These are phyloP conservation scores for Elysia crispata DNA, from an alignment of 2,888 invertebrate genomes.

Conservation along the genomic window DNA sequence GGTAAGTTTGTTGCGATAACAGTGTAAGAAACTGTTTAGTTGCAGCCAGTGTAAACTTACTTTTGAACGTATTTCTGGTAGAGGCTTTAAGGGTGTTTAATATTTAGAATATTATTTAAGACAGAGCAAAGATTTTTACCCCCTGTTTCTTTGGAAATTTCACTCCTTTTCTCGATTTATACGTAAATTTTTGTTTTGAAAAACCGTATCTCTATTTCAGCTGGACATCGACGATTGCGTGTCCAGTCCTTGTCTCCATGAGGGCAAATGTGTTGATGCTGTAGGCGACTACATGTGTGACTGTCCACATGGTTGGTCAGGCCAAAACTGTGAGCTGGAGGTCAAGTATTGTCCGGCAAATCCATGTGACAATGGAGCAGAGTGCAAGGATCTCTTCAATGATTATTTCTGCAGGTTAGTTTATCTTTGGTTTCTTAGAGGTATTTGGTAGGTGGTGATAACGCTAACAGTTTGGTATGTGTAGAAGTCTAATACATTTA, in stretches of 20 bases:
- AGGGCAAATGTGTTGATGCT: constrained; percentile 53
- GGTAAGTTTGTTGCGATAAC: constrained; percentile 21
- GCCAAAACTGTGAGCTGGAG: constrained; percentile 56
- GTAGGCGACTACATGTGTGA: constrained; percentile 57
- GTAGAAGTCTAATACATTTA: too few relatives aligned
- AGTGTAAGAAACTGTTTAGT: too few relatives aligned
- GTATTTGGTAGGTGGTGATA: too few relatives aligned
- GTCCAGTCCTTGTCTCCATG: constrained; percentile 50
- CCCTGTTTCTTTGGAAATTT: too few relatives aligned
- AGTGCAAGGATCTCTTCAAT: constrained; percentile 55
- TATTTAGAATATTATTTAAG: too few relatives aligned
- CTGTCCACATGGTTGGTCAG: constrained; percentile 63
- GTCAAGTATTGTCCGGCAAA: constrained; percentile 36
- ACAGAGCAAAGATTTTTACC: too few relatives aligned
- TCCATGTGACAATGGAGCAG: constrained; percentile 46
- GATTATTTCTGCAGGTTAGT: constrained; percentile 66
- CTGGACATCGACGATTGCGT: constrained; percentile 53
- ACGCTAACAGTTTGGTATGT: too few relatives aligned
- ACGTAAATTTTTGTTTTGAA: too few relatives aligned
- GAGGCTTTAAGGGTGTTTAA: too few relatives aligned
- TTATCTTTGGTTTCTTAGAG: background rate
- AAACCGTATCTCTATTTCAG: constrained; percentile 37
- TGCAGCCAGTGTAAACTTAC: constrained; percentile 23
- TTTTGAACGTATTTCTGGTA: background rate
- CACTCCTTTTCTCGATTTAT: too few relatives aligned